These are phyloP conservation scores for Argya squamiceps DNA, from an alignment of 2,797 vertebrate species.

Conservation along the genomic window DNA sequence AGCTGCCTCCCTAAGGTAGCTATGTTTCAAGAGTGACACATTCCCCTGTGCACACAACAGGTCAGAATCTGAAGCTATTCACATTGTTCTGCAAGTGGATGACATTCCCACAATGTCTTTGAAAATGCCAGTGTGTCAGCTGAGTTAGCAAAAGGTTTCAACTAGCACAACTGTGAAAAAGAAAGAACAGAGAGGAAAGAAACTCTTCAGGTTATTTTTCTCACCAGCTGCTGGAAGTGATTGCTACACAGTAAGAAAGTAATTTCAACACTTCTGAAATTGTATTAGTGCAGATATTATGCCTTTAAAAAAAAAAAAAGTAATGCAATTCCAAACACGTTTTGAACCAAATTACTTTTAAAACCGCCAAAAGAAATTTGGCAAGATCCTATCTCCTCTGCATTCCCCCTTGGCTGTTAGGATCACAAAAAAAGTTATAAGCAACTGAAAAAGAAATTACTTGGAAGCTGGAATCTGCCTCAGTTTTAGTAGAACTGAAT, in stretches of 20 bases:
- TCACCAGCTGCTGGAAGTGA: slow-evolving; percentile 19
- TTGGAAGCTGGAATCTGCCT: slow-evolving; percentile 5
- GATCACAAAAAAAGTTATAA: slow-evolving; percentile 42
- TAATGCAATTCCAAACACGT: slow-evolving; percentile 31
- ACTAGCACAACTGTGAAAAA: neutral
- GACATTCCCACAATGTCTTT: slow-evolving; percentile 6
- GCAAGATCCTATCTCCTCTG: slow-evolving; percentile 20
- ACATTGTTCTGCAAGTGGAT: neutral
- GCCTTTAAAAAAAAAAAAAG: neutral
- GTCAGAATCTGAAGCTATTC: slow-evolving; percentile 11
- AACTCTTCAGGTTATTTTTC: slow-evolving; percentile 7
- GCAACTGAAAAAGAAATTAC: slow-evolving; percentile 8
- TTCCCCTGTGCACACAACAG: neutral
- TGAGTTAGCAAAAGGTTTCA: slow-evolving; percentile 29
- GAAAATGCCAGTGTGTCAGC: neutral
- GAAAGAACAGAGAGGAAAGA: neutral
- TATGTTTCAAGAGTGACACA: neutral
- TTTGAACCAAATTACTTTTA: slow-evolving; percentile 54
- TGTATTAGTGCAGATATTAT: slow-evolving; percentile 10
- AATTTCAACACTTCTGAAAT: slow-evolving; percentile 37
- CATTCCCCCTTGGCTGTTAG: neutral
- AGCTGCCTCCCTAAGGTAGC: neutral
- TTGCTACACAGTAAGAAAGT: slow-evolving; percentile 24
- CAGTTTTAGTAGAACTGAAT: neutral
- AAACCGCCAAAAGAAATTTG: slow-evolving; percentile 61